phyloP scores from a whole-genome alignment of 1,140 invertebrate genomes.

The Uloborus diversus region DNA sequence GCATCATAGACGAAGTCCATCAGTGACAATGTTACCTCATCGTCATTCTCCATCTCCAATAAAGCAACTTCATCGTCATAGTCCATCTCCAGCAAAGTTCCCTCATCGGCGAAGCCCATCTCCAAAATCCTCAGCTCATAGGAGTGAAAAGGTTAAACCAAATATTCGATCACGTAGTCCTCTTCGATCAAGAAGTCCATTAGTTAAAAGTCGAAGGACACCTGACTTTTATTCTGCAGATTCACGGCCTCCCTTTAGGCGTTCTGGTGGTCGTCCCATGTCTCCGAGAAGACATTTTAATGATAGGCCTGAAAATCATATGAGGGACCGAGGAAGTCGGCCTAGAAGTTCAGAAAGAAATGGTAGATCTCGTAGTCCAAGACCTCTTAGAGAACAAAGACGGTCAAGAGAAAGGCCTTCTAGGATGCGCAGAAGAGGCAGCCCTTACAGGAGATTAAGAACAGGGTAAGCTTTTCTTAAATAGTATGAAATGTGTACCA shows the following conservation, averaged over 20 bases:
- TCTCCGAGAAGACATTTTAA: slow-evolving; percentile 4
- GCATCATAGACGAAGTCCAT: neutral
- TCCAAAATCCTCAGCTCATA: too few species aligned
- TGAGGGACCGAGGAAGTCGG: neutral
- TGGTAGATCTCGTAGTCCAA: slow-evolving; percentile 17
- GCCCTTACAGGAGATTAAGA: slow-evolving; percentile 63
- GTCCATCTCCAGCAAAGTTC: too few species aligned
- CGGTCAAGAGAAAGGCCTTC: slow-evolving; percentile 9
- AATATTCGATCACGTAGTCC: too few species aligned
- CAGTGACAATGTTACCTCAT: too few species aligned
- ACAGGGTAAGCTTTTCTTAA: slow-evolving; percentile 25
- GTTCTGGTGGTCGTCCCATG: neutral
- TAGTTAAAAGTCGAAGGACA: too few species aligned
- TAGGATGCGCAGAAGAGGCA: slow-evolving; percentile 55
- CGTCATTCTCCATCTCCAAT: too few species aligned
- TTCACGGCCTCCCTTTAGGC: neutral
- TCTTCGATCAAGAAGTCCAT: too few species aligned
- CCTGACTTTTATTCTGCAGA: neutral
- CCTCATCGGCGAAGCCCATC: too few species aligned
- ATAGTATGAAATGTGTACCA: too few species aligned
- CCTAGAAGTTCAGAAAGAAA: slow-evolving; percentile 28
- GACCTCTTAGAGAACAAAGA: slow-evolving; percentile 8
- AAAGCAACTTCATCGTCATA: too few species aligned
- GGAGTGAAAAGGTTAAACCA: too few species aligned
- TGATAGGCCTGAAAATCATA: neutral